These are phyloP conservation scores for Xylophagus ater DNA, from an alignment of 2,888 invertebrate species.

Conservation along the genomic window DNA sequence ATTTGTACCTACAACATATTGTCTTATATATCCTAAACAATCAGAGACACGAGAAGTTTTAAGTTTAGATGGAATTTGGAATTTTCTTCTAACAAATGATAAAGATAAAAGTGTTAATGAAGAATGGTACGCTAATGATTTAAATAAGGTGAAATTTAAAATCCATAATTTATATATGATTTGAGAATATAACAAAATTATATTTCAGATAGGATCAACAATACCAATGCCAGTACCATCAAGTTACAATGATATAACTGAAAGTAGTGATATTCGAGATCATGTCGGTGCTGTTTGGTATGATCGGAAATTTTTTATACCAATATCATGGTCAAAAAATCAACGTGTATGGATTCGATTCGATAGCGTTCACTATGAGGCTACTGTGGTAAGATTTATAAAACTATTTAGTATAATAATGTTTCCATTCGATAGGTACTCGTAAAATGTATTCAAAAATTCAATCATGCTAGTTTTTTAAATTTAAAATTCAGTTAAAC, in stretches of 20 bases:
- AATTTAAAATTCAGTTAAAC: too few relatives aligned
- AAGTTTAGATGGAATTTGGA: constrained; percentile 82
- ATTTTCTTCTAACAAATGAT: constrained; percentile 67
- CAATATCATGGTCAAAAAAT: constrained; percentile 56
- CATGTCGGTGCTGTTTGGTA: constrained; percentile 98
- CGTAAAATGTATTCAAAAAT: too few relatives aligned
- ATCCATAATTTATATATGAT: too few relatives aligned
- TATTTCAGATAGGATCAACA: constrained; percentile 48
- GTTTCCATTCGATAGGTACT: too few relatives aligned
- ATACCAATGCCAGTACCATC: constrained; percentile 92
- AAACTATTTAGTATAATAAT: too few relatives aligned
- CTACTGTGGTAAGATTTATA: constrained; percentile 83
- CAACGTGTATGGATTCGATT: constrained; percentile 77
- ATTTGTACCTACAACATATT: constrained; percentile 28
- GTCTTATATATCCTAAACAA: constrained; percentile 44
- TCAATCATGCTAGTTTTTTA: too few relatives aligned
- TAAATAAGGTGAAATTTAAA: constrained; percentile 65
- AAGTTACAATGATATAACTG: constrained; percentile 90
- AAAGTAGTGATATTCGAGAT: constrained; percentile 65
- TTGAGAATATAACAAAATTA: too few relatives aligned
- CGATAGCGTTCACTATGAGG: constrained; percentile 84
- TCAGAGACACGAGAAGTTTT: constrained; percentile 72
- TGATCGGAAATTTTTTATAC: constrained; percentile 77
- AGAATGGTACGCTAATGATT: constrained; percentile 62
- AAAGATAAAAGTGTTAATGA: constrained; percentile 62